Conservation (phyloP, 1,140 invertebrate genomes). For the Riptortus pedestris region DNA sequence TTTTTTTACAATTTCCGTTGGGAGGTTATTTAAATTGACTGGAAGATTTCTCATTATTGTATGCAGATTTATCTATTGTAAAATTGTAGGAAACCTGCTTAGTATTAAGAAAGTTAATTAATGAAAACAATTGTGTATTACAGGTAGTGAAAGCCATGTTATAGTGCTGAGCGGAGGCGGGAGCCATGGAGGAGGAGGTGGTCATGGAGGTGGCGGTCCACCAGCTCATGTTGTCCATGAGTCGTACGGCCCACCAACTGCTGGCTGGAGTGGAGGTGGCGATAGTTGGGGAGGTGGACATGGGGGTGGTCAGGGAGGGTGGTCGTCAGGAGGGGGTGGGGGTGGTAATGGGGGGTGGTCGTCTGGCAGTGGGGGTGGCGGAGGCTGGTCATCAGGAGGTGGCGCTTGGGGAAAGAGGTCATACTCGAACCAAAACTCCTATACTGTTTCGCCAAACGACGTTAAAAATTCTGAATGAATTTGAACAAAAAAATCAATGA, state of each 20-base stretch:
- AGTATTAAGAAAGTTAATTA: too few species aligned
- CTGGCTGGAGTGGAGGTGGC: constrained; percentile 31
- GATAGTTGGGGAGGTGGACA: constrained; percentile 22
- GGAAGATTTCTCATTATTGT: too few species aligned
- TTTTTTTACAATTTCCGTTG: too few species aligned
- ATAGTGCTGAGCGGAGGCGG: constrained; percentile 21
- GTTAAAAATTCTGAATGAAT: background rate
- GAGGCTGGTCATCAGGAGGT: constrained; percentile 17
- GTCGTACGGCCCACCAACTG: constrained; percentile 24
- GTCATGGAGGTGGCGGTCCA: constrained; percentile 18
- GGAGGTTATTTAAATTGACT: too few species aligned
- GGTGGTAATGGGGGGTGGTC: constrained; percentile 18
- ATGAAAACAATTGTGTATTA: too few species aligned
- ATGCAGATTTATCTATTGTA: too few species aligned
- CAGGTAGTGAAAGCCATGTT: constrained; percentile 22
- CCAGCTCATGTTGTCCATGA: constrained; percentile 6
- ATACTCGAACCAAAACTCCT: background rate
- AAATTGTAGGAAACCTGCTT: too few species aligned
- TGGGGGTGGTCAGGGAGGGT: background rate
- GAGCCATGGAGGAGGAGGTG: constrained; percentile 22
- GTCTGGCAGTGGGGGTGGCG: constrained; percentile 18
- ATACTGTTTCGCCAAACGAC: background rate
- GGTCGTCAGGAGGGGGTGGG: constrained; percentile 1
- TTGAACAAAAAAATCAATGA: too few species aligned
- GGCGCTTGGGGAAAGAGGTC: constrained; percentile 22